A percentile compares a stretch with the other conserved stretches of the same genome.
phyloP scores from a whole-genome alignment of 2,113 vertebrate species.

The Callaeas wilsoni region DNA sequence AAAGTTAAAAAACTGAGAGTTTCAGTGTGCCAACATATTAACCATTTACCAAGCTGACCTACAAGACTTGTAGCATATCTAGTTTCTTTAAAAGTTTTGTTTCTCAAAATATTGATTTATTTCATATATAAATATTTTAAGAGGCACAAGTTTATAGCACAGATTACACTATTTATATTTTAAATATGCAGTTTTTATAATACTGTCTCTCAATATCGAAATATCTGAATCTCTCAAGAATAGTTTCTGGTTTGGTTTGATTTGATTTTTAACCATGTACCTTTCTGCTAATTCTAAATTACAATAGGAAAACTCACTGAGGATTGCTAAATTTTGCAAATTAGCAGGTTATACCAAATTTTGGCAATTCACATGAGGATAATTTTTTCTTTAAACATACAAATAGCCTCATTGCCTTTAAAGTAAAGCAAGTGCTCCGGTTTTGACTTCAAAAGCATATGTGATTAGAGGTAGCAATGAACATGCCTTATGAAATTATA shows the following conservation, averaged over 20 bases:
- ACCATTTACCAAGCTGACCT: neutral
- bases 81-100: neutral
- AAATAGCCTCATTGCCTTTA: neutral
- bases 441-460: neutral
- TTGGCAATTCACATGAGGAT: neutral
- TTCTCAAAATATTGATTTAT: neutral
- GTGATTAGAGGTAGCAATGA: neutral
- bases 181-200: neutral
- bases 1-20: neutral
- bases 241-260: neutral
- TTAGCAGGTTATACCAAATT: neutral
- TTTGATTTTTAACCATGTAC: neutral
- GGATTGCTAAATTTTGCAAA: neutral
- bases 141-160: neutral
- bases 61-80: neutral
- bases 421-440: neutral
- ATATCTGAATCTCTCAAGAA: neutral
- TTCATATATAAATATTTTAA: neutral
- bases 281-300: neutral
- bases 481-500: neutral
- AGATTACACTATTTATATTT: neutral
- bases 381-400: neutral
- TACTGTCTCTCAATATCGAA: neutral
- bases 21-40: neutral
- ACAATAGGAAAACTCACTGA: neutral